These are phyloP conservation scores for Schrankia costaestrigalis DNA, from an alignment of 2,888 invertebrate species.

Conservation along the genomic window DNA sequence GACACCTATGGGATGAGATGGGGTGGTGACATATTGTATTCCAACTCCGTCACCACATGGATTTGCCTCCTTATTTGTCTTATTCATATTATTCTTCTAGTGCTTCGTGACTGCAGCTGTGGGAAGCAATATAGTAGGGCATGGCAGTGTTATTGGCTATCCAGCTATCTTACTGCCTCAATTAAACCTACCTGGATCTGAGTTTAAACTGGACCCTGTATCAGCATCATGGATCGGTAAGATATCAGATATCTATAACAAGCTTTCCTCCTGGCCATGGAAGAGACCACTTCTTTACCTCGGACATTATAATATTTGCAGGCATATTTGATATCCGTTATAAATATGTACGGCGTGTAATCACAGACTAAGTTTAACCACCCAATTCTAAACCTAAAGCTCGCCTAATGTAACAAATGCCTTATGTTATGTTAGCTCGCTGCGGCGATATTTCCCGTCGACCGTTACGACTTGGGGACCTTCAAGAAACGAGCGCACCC, in stretches of 20 bases:
- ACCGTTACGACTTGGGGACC: too few relatives aligned
- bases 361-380: too few relatives aligned
- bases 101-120: slow-evolving; percentile 62
- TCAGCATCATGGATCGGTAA: slow-evolving; percentile 79
- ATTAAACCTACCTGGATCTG: slow-evolving; percentile 49
- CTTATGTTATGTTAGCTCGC: too few relatives aligned
- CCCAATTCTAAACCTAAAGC: too few relatives aligned
- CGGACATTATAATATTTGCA: not conserved
- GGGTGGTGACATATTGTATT: not conserved
- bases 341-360: too few relatives aligned
- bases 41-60: not conserved
- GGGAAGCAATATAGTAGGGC: slow-evolving; percentile 54
- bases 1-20: not conserved
- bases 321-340: too few relatives aligned
- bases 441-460: too few relatives aligned
- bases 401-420: too few relatives aligned
- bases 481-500: too few relatives aligned
- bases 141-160: slow-evolving; percentile 70
- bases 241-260: too few relatives aligned
- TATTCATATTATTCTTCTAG: slow-evolving; percentile 26
- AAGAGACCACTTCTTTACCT: too few relatives aligned
- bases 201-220: slow-evolving; percentile 47
- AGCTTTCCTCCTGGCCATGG: too few relatives aligned
- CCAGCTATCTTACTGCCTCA: slow-evolving; percentile 81
- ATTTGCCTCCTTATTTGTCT: not conserved